A percentile compares a stretch with the other conserved stretches of the same genome.
Conservation (phyloP, 1,140 invertebrate genomes). For the Macrobrachium rosenbergii region DNA sequence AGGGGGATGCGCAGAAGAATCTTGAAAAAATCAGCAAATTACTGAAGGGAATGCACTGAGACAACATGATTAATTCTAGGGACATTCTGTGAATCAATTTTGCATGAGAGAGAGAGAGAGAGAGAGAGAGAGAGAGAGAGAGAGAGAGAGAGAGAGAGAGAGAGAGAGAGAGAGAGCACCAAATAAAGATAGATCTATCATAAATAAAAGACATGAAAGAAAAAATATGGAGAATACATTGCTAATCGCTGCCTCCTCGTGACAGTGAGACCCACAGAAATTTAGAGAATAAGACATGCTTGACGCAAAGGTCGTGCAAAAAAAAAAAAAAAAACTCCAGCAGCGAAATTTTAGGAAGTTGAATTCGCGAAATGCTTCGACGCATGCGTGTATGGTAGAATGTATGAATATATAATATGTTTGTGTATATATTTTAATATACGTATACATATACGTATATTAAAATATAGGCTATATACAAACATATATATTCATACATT, state of each 20-base stretch:
- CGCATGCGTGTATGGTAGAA: neutral
- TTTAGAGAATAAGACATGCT: neutral
- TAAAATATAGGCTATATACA: no score
- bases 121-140: neutral
- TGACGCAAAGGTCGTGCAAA: neutral
- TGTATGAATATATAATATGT: slow-evolving; percentile 19
- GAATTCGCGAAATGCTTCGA: neutral
- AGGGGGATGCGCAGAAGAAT: neutral
- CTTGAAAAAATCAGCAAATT: no score
- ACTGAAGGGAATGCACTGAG: no score
- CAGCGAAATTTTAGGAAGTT: neutral
- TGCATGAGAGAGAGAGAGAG: neutral
- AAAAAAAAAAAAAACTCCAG: neutral
- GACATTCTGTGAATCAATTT: no score
- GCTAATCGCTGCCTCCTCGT: no score
- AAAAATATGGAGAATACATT: no score
- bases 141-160: slow-evolving; percentile 13
- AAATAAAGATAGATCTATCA: no score
- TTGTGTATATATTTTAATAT: no score
- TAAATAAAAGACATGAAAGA: no score
- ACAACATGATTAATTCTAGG: no score
- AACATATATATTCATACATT: slow-evolving; percentile 26
- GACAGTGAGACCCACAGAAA: no score
- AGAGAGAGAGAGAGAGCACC: no score
- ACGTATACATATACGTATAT: slow-evolving; percentile 20